A percentile compares a stretch with the other conserved stretches of the same genome.
Conservation (phyloP, 2,888 invertebrate species). For the Apantesis nais region DNA sequence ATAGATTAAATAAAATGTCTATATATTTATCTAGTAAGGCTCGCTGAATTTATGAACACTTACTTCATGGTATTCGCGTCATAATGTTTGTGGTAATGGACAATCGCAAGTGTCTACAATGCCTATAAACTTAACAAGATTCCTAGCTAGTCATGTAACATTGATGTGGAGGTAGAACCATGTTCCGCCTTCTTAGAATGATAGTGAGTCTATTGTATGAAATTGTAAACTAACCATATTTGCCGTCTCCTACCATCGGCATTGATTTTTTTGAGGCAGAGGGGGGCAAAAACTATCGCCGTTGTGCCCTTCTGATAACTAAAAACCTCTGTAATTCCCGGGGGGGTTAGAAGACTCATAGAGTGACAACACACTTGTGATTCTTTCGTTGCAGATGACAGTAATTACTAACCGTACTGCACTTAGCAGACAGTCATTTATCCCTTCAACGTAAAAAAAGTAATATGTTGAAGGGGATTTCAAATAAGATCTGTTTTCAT, state of each 20-base stretch:
- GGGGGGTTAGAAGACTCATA: no score
- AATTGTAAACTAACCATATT: background rate
- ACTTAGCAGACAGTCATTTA: no score
- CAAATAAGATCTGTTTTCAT: background rate
- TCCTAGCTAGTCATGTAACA: constrained; percentile 14
- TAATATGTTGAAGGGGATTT: background rate
- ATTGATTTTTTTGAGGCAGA: background rate
- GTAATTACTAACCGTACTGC: no score
- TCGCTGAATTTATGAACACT: background rate
- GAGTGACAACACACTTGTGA: no score
- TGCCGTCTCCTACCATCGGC: background rate
- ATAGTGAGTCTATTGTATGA: constrained; percentile 1
- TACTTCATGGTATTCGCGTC: background rate
- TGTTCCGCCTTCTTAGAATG: constrained; percentile 8
- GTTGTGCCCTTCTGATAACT: no score
- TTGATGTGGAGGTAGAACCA: constrained; percentile 12
- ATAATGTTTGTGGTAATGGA: constrained; percentile 10
- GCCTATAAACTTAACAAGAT: constrained; percentile 9
- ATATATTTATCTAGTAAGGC: background rate
- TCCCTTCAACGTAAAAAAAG: no score
- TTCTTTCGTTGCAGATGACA: no score
- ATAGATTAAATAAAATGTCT: background rate
- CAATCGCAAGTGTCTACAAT: constrained; percentile 9
- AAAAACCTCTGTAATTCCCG: no score
- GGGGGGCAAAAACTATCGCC: no score